Evolutionary conservation across 92 coral and sea anemone genomes (phyloP), one percentile per base, ranked within the genome.

Genomic region (Micromussa lordhowensis): DNA sequence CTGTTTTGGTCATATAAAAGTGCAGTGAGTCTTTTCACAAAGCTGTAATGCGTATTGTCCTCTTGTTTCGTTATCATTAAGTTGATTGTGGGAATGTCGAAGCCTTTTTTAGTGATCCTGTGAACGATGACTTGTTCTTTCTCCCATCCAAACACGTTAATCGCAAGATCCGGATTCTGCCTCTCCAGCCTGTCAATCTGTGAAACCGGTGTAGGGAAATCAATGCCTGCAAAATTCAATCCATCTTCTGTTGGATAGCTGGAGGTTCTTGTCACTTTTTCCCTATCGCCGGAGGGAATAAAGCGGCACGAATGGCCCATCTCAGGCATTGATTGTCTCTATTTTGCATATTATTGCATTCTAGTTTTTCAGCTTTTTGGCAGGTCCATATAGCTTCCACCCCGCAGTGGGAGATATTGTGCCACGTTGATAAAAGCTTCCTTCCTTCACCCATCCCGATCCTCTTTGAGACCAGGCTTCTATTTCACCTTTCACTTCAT

Each of bases 101-200:
- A 11, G 73, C n/a, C 40, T 36, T 36, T 36, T 36, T 36, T 15
- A 11, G 4, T 53, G 4, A 53, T 36, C 40, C 85, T 32, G 57
- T 30, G 55, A 0, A 63, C 55, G 1, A 64, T 22, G 2, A 53
- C 83, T 1, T 3, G 4, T 1, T 40, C n/a, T 1, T 81, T 28
- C 22, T 71, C 69, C 74, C 48, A 48, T 3, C 78, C 86, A 55
- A 82, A 82, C 1, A 82, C 59, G 48, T 68, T 82, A 1, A 68
- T 68, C 0, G 48, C 68, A 4, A 78, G 64, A 66, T 78, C 51
- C 53, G 18, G 14, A 24, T 82, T 82, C 30, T 85, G 81, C 18
- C 1, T 40, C 54, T 84, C 80, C 15, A 54, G 36, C 72, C 10
- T 73, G 49, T 71, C 54, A 0, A 84, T 34, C 17, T 84, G 71